Base-by-base conservation (phyloP, 2,888 invertebrate genomes). In the Parnassius smintheus region DNA sequence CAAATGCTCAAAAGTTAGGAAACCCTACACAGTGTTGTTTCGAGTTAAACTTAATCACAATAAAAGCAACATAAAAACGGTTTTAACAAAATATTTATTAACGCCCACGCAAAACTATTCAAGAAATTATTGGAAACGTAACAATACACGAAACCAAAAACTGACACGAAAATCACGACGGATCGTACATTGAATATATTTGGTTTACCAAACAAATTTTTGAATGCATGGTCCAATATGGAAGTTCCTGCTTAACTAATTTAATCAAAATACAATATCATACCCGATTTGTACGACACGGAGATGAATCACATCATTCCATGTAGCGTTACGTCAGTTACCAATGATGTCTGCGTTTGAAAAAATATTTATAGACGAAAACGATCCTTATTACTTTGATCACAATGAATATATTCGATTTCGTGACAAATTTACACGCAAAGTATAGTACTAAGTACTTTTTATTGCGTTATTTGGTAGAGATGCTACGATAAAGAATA, bases 201-300 rank as follows among this genome's bases (percentile, higher is more conserved):
- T 7, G 11, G 18, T 25, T 22, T 65, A 63, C 64, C 71, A 77
- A 78, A 72, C 71, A 75, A 72, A 71, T 69, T 76, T 72, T 74
- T 76, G 74, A 79, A 81, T 78, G 77, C 74, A 69, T 68, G 48
- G 68, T 72, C 82, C 67, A 71, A 81, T 82, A 83, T 82, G 84
- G 80, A 78, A 74, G 79, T 82, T 82, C 80, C 79, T 77, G 76
- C 75, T 77, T 81, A 83, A 77, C 77, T 84, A 86, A 88, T 87
- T 86, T 86, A 85, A 87, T 86, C 81, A 85, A 86, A 85, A 86
- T 86, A 84, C 80, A 85, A 83, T 83, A 80, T 81, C 79, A 77
- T 80, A 74, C 82, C 85, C 78, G 82, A 86, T 87, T 87, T 81
- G 86, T 83, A 81, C 75, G 67, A 68, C 72, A 69, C 70, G 70